phyloP scores from a whole-genome alignment of 2,113 vertebrate species.

The Entelurus aequoreus region DNA sequence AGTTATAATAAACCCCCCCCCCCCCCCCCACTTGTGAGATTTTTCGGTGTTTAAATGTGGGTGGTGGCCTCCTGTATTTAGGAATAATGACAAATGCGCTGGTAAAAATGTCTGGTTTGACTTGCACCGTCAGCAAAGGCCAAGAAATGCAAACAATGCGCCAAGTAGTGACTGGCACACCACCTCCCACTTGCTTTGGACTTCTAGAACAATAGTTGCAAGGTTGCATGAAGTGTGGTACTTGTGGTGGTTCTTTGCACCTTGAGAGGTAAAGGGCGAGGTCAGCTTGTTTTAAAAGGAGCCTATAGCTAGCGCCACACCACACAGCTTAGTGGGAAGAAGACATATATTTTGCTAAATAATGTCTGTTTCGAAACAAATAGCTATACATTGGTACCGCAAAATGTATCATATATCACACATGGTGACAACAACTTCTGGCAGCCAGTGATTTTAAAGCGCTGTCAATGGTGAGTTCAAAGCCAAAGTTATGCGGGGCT shows the following conservation, averaged over 20 bases:
- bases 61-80: constrained; percentile 66
- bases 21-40: constrained; percentile 41
- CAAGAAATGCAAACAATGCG: not conserved
- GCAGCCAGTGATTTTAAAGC: constrained; percentile 18
- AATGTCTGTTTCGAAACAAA: constrained; percentile 49
- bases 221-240: not conserved
- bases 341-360: constrained; percentile 43
- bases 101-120: constrained; percentile 52
- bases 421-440: constrained; percentile 18
- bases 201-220: not conserved
- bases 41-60: constrained; percentile 53
- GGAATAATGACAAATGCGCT: constrained; percentile 62
- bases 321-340: constrained; percentile 44
- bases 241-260: not conserved
- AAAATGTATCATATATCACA: constrained; percentile 26
- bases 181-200: not conserved
- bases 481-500: constrained; percentile 21
- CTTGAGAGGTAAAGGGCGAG: not conserved
- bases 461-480: constrained; percentile 30
- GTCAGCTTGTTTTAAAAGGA: constrained; percentile 31
- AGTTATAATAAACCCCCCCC: constrained; percentile 52
- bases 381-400: constrained; percentile 26
- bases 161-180: not conserved
- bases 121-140: constrained; percentile 31
- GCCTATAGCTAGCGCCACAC: constrained; percentile 34